These are phyloP conservation scores for Drepana falcataria DNA, from an alignment of 2,888 invertebrate genomes.

Conservation along the genomic window DNA sequence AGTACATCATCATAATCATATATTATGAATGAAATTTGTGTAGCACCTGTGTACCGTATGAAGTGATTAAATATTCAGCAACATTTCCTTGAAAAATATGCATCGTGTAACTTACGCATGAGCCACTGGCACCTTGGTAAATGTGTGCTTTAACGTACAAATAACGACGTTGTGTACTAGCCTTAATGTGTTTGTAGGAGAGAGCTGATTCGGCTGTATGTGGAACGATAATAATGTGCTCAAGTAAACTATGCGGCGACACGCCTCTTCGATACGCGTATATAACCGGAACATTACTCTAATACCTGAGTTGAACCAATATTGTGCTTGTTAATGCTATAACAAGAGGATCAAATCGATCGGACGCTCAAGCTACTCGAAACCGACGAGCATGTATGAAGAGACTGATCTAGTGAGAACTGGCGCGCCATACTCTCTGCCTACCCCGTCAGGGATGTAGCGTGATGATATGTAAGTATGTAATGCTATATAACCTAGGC, in stretches of 20 bases:
- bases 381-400: too few relatives aligned
- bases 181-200: conserved; percentile 5
- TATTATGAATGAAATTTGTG: neutral
- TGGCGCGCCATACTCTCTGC: too few relatives aligned
- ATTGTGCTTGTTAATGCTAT: too few relatives aligned
- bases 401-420: too few relatives aligned
- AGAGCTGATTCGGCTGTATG: conserved; percentile 36
- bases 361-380: too few relatives aligned
- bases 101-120: neutral
- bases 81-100: neutral
- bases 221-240: conserved; percentile 34
- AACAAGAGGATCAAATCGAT: too few relatives aligned
- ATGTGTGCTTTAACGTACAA: conserved; percentile 2
- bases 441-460: too few relatives aligned
- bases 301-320: neutral
- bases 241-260: conserved; percentile 21
- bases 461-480: too few relatives aligned
- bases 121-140: too few relatives aligned
- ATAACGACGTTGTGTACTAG: conserved; percentile 10
- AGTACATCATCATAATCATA: neutral
- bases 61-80: neutral
- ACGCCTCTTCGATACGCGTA: conserved; percentile 1
- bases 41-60: neutral
- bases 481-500: too few relatives aligned
- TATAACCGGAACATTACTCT: neutral